Conservation (phyloP, 2,797 vertebrate species). For the Schizothorax lantsangensis region DNA sequence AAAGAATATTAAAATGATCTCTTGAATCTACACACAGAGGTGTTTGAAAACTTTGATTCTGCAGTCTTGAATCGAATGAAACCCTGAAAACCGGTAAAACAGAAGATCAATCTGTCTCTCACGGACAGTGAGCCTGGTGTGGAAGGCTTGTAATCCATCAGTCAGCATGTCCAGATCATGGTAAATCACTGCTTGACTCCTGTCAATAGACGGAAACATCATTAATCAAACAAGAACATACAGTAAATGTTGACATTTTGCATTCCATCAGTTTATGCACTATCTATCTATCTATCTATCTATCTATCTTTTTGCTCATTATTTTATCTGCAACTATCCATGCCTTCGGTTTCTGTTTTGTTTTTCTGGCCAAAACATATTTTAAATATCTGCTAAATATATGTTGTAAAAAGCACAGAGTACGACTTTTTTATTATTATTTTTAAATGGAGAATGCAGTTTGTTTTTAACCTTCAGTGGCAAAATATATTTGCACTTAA, state of each 20-base stretch:
- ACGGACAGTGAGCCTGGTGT: constrained; percentile 14
- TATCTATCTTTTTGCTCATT: not conserved
- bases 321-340: not conserved
- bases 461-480: not conserved
- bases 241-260: not conserved
- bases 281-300: too few species aligned
- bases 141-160: not conserved
- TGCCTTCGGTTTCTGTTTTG: not conserved
- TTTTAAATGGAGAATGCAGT: not conserved
- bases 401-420: not conserved
- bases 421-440: not conserved
- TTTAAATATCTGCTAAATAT: not conserved
- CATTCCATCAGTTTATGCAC: not conserved
- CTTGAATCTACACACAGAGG: not conserved
- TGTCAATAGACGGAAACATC: constrained; percentile 67
- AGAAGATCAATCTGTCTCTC: not conserved
- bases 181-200: constrained; percentile 79
- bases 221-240: constrained; percentile 53
- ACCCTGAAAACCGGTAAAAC: constrained; percentile 1
- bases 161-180: constrained; percentile 71
- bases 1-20: not conserved
- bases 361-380: not conserved
- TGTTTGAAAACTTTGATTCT: not conserved
- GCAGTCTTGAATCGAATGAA: constrained; percentile 8
- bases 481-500: not conserved